Conservation (phyloP, 2,888 invertebrate species). For the Perdita meconis region DNA sequence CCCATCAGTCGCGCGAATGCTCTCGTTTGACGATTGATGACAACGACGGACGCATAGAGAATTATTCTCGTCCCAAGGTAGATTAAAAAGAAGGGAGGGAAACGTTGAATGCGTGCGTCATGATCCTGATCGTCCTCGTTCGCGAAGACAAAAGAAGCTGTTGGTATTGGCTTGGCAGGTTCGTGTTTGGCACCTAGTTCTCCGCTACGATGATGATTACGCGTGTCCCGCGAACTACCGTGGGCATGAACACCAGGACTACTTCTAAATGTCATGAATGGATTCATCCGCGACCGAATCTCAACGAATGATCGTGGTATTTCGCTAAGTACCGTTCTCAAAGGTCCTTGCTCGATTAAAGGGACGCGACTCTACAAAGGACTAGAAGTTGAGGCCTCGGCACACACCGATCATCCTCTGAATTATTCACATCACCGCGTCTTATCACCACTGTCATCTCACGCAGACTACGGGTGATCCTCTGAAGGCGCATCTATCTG, state of each 20-base stretch:
- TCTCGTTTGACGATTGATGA: constrained; percentile 37
- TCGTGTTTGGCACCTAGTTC: constrained; percentile 52
- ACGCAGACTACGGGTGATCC: constrained; percentile 1
- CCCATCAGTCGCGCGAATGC: constrained; percentile 21
- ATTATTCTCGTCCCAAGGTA: constrained; percentile 1
- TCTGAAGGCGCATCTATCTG: neutral
- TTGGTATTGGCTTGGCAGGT: constrained; percentile 35
- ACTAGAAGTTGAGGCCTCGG: constrained; percentile 27
- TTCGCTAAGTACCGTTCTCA: constrained; percentile 11
- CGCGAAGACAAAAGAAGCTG: neutral
- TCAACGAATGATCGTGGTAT: neutral
- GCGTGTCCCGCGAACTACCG: neutral
- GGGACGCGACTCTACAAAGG: constrained; percentile 19
- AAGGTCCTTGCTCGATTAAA: constrained; percentile 3
- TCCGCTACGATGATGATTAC: constrained; percentile 26
- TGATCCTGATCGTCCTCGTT: neutral
- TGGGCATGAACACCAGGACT: constrained; percentile 17
- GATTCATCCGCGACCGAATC: constrained; percentile 6
- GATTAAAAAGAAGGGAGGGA: neutral
- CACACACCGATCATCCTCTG: constrained; percentile 17
- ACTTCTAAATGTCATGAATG: neutral
- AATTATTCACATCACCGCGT: neutral
- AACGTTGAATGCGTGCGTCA: neutral
- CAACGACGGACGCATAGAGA: constrained; percentile 3
- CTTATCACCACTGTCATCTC: neutral